A percentile compares a stretch with the other conserved stretches of the same genome.
These are phyloP conservation scores for Himalopsyche phryganea DNA, from an alignment of 1,140 invertebrate species.

Conservation along the genomic window DNA sequence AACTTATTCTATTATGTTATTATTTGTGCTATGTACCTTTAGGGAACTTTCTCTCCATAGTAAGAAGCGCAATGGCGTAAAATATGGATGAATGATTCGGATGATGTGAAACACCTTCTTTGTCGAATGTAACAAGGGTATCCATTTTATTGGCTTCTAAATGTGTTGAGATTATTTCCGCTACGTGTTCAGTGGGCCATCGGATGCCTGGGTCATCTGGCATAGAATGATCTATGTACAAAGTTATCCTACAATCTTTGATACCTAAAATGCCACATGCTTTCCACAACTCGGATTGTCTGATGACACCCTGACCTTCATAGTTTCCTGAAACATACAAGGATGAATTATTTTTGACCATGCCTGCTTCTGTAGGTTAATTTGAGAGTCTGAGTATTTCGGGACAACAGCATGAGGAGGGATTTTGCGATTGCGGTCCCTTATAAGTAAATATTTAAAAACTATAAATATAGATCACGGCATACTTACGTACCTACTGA, in stretches of 20 bases:
- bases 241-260: constrained; percentile 66
- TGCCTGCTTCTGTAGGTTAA: too few species aligned
- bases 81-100: constrained; percentile 83
- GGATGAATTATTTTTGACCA: too few species aligned
- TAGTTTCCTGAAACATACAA: constrained; percentile 67
- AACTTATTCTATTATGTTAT: too few species aligned
- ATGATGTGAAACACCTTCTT: constrained; percentile 84
- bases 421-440: too few species aligned
- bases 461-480: constrained; percentile 25
- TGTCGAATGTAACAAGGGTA: constrained; percentile 89
- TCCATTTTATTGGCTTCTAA: constrained; percentile 74
- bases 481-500: constrained; percentile 64
- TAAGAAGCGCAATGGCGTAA: constrained; percentile 72
- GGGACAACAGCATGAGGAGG: too few species aligned
- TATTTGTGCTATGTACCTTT: constrained; percentile 56
- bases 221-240: constrained; percentile 67
- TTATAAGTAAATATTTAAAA: too few species aligned
- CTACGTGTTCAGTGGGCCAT: constrained; percentile 74
- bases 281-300: constrained; percentile 75
- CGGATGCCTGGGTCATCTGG: constrained; percentile 69
- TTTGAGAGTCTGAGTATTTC: too few species aligned
- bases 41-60: constrained; percentile 70
- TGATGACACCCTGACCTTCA: constrained; percentile 62
- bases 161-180: constrained; percentile 67
- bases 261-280: constrained; percentile 79